A percentile compares a stretch with the other conserved stretches of the same genome.
Conservation (phyloP, 2,888 invertebrate genomes). For the Pachycephus smyrnensis region DNA sequence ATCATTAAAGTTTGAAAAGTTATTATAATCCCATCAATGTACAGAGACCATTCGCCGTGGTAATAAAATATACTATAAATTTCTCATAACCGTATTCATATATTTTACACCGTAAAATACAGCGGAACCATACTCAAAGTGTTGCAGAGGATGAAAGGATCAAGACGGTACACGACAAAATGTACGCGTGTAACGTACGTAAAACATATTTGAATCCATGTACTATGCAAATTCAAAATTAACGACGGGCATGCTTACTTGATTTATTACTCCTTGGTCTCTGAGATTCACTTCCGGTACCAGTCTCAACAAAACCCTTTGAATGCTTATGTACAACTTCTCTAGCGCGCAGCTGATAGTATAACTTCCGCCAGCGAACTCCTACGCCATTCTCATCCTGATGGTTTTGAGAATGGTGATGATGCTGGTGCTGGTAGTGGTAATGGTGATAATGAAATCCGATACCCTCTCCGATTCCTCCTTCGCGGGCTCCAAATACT, state of each 20-base stretch:
- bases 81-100: not conserved
- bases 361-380: constrained; percentile 21
- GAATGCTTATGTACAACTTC: not conserved
- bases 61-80: not conserved
- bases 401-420: not conserved
- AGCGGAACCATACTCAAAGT: not conserved
- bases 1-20: not conserved
- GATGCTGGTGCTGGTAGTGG: not conserved
- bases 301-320: not conserved
- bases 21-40: not conserved
- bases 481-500: not conserved
- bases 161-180: not conserved
- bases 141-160: not conserved
- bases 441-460: constrained; percentile 12
- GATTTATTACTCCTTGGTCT: not conserved
- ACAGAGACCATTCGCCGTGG: not conserved
- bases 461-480: constrained; percentile 6
- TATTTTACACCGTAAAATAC: not conserved
- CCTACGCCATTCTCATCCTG: constrained; percentile 7
- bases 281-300: not conserved
- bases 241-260: not conserved
- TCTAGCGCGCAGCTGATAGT: constrained; percentile 17
- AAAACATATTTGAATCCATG: not conserved
- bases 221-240: not conserved
- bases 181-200: not conserved